Base-by-base conservation (phyloP, 2,888 invertebrate genomes). In the Ernsta delagoae region DNA sequence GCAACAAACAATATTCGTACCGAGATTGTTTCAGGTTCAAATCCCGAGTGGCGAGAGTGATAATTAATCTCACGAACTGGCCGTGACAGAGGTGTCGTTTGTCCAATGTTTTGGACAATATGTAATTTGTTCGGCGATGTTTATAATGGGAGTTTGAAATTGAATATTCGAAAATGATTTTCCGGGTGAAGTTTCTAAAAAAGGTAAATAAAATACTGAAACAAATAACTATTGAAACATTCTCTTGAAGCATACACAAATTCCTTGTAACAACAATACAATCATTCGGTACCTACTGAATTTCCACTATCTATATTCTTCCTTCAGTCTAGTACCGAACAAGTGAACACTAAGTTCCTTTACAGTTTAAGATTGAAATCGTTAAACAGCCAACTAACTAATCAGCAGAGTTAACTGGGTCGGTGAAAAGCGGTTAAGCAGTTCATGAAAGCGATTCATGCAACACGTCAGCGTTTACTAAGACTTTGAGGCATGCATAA, bases 31-130 rank as follows among this genome's bases (percentile, higher is more conserved):
- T 74, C 67, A 48, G 65, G 69, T 72, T 70, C 72, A 72, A 73
- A 73, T 73, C 74, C 74, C 73, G 63, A 72, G 70, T 70, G 74
- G 70, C 53, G 70, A 54, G 36, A 60, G 72, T 71, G 73, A 73
- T 73, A 74, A 74, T 75, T 75, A 75, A 75, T 75, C 71, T 70
- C 68, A 50, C 65, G 50, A 48, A 59, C 59, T 68, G 72, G 54
- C 63, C 63, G n/a, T 65, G 65, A 65, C 64, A 45, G 60, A 45
- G 53, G 12, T 34, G 12, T 59, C 59, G 69, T 59, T 41, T 16
- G 53, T 43, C 34, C 63, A 59, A 53, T 54, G 50, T 70, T 63
- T 39, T 39, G 36, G 5, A 69, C 45, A 61, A 56, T 67, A 67
- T 67, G 60, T 67, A 34, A 59, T 54, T 67, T 60, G 60, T 50